phyloP scores from a whole-genome alignment of 2,113 vertebrate species.

The Tursiops truncatus region DNA sequence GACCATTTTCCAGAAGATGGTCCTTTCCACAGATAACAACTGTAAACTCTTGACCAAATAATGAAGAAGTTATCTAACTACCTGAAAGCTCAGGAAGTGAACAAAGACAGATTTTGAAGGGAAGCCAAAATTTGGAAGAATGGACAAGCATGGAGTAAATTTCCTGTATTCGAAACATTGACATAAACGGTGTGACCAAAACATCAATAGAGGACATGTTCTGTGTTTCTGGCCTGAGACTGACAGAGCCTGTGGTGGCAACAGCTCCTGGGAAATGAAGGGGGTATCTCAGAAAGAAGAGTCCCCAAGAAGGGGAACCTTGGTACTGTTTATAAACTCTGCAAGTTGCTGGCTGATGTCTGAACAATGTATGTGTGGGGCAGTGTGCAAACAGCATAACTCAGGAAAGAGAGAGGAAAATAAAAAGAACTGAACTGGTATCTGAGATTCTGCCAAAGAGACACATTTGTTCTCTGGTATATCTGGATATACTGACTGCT shows the following conservation, averaged over 20 bases:
- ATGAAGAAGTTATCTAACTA: not conserved
- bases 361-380: not conserved
- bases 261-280: not conserved
- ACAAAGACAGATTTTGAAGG: not conserved
- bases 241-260: not conserved
- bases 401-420: not conserved
- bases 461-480: not conserved
- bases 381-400: not conserved
- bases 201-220: not conserved
- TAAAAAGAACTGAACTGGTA: not conserved
- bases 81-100: not conserved
- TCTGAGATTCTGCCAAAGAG: not conserved
- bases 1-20: not conserved
- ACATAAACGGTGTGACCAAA: not conserved
- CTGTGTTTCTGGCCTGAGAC: not conserved
- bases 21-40: not conserved
- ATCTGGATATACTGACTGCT: not conserved
- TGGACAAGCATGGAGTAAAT: not conserved
- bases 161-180: not conserved
- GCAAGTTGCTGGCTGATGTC: not conserved
- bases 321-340: not conserved
- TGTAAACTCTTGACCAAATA: not conserved
- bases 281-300: not conserved
- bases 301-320: not conserved
- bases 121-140: not conserved